These are phyloP conservation scores for Pollenia griseotomentosa DNA, from an alignment of 2,888 invertebrate genomes.

Conservation along the genomic window DNA sequence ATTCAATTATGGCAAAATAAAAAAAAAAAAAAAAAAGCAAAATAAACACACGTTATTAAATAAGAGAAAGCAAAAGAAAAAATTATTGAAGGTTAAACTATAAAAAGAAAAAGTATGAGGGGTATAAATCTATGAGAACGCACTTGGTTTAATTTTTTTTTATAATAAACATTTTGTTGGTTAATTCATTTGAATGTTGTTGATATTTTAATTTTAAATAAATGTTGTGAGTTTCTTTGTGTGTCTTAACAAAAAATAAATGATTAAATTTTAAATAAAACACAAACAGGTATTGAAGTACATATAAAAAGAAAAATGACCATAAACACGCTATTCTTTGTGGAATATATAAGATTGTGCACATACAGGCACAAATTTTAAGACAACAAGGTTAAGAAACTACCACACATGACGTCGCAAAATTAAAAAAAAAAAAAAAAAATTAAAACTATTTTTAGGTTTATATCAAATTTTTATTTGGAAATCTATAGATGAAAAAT, in stretches of 20 bases:
- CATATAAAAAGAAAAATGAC: too few species aligned
- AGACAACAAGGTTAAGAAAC: too few species aligned
- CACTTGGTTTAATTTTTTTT: slow-evolving; percentile 29
- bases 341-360: too few species aligned
- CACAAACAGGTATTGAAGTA: neutral
- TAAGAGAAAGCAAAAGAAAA: neutral
- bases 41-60: neutral
- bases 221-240: neutral
- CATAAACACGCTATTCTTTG: too few species aligned
- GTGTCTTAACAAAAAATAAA: slow-evolving; percentile 14
- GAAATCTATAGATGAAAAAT: too few species aligned
- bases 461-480: too few species aligned
- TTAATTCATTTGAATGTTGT: neutral
- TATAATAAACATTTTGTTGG: neutral
- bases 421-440: too few species aligned
- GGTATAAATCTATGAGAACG: neutral
- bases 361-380: too few species aligned
- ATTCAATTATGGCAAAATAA: neutral
- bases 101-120: neutral
- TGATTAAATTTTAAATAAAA: neutral
- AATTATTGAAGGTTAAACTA: slow-evolving; percentile 3
- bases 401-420: too few species aligned
- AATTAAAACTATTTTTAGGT: too few species aligned
- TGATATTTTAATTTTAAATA: neutral
- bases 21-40: neutral